phyloP scores from a whole-genome alignment of 1,140 invertebrate genomes.

The Leptinotarsa texana region DNA sequence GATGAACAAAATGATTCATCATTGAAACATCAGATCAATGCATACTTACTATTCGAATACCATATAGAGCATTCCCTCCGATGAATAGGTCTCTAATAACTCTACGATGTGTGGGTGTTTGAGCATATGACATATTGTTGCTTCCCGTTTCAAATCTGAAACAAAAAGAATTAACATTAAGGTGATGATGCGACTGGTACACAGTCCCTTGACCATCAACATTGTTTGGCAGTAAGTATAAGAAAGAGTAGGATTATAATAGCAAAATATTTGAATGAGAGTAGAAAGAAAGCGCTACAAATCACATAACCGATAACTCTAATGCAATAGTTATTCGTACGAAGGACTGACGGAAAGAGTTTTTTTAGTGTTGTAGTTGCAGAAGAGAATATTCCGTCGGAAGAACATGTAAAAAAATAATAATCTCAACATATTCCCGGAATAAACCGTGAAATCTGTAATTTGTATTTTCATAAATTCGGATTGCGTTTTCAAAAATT shows the following conservation, averaged over 20 bases:
- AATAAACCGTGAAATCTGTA: too few species aligned
- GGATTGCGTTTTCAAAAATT: too few species aligned
- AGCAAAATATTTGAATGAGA: too few species aligned
- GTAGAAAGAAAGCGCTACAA: too few species aligned
- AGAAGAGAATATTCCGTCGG: too few species aligned
- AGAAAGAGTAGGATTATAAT: neutral
- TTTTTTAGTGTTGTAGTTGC: too few species aligned
- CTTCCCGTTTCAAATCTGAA: slow-evolving; percentile 95
- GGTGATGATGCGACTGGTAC: neutral
- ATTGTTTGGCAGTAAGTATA: neutral
- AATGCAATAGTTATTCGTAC: too few species aligned
- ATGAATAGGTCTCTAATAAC: slow-evolving; percentile 96
- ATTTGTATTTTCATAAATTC: too few species aligned
- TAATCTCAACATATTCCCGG: too few species aligned
- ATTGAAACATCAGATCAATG: slow-evolving; percentile 27
- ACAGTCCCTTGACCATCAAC: neutral
- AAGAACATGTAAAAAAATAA: too few species aligned
- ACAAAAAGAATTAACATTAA: neutral
- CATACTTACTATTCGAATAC: slow-evolving; percentile 97
- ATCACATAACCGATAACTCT: too few species aligned
- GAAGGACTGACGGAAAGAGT: too few species aligned
- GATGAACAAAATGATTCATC: neutral
- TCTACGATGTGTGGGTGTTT: slow-evolving; percentile 99
- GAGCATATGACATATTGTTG: slow-evolving; percentile 98
- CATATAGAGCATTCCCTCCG: slow-evolving; percentile 98